A percentile compares a stretch with the other conserved stretches of the same genome.
Conservation (phyloP, 2,113 vertebrate genomes). For the Ictidomys tridecemlineatus region DNA sequence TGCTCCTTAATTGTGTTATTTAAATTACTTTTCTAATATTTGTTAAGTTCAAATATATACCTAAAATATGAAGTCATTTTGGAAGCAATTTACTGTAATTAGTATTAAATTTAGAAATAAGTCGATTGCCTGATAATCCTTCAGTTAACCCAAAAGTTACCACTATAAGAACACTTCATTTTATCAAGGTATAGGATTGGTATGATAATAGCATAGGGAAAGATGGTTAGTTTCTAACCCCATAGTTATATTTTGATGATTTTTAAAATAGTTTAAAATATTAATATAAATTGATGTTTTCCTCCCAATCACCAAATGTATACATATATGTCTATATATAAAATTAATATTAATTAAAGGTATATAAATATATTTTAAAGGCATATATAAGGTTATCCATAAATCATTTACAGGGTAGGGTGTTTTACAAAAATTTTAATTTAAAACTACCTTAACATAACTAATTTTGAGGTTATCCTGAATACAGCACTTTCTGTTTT, state of each 20-base stretch:
- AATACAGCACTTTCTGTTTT: neutral
- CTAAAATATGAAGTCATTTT: neutral
- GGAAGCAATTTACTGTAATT: neutral
- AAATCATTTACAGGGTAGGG: neutral
- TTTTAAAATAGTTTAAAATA: constrained; percentile 20
- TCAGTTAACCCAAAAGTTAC: neutral
- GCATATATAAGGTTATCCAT: neutral
- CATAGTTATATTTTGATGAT: neutral
- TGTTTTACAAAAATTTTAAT: constrained; percentile 15
- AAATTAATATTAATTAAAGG: neutral
- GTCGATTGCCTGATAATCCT: neutral
- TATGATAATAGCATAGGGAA: neutral
- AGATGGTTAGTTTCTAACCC: neutral
- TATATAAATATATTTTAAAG: neutral
- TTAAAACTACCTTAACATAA: neutral
- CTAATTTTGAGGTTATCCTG: neutral
- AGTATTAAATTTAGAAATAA: neutral
- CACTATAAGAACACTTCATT: neutral
- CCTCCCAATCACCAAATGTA: neutral
- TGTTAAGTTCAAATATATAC: constrained; percentile 41
- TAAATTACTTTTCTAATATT: neutral
- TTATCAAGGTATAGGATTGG: neutral
- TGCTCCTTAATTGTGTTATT: constrained; percentile 33
- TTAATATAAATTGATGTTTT: neutral
- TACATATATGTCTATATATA: neutral